Evolutionary conservation across 2,888 invertebrate species (phyloP), one percentile per base, ranked within the genome.

Genomic region (Fissipunctia ypsillon): DNA sequence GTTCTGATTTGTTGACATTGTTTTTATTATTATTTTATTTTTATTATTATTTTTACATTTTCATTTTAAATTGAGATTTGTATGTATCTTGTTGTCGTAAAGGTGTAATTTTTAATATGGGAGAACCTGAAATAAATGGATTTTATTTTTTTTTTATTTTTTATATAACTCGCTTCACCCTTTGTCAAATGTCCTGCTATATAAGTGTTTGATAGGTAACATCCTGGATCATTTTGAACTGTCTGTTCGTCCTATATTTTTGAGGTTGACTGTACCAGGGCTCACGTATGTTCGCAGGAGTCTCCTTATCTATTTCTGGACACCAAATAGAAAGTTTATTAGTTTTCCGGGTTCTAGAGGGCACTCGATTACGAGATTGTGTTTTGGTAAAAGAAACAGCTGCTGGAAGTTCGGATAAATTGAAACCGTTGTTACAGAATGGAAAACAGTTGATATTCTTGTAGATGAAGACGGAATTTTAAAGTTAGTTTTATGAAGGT

Each of bases 291-390:
- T 61, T 56, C 65, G 43, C 59, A 52, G 14, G 6, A 35, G 56
- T 48, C 45, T 63, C 50, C 59, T 75, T 65, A 61, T 80, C 66
- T 69, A 69, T 76, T 67, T 52, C 48, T n/a, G 48, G 63, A 56
- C 38, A 60, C 71, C 59, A 76, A 76, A 68, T 71, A 65, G n/a
- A 81, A 77, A 59, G 64, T 81, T 69, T 80, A 81, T 81, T 66
- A 25, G 59, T 57, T 66, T 77, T 72, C 19, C 25, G 16, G 16
- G 25, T 0, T n/a, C 38, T 54, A 22, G 14, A 52, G 41, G 54
- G 2, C 28, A 61, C 43, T 56, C 61, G 50, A 63, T 78, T 73
- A 78, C 54, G 7, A 73, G 22, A 35, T 50, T 38, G 43, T 56
- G 28, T 78, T 73, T 41, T 35, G 7, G n/a, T 10, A 25, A 76